These are phyloP conservation scores for Neodiprion fabricii DNA, from an alignment of 1,140 invertebrate genomes.

Conservation along the genomic window DNA sequence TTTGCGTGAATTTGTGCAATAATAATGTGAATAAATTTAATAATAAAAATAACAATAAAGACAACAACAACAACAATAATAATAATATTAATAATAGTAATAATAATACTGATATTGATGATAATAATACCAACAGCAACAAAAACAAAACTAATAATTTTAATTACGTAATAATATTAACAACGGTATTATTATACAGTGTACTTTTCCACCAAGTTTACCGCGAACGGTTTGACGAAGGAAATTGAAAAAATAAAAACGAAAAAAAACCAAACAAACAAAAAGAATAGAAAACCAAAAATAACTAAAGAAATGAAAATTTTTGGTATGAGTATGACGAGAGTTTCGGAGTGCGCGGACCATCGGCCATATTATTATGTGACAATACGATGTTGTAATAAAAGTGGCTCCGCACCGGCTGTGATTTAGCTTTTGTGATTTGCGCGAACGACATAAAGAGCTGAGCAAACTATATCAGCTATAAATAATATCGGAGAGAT, in stretches of 20 bases:
- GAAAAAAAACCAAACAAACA: constrained; percentile 7
- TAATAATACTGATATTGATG: not conserved
- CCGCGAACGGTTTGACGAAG: constrained; percentile 2
- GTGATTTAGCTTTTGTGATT: not conserved
- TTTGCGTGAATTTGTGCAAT: not conserved
- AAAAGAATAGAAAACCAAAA: not conserved
- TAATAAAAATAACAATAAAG: not conserved
- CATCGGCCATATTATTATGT: not conserved
- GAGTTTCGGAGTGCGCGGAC: constrained; percentile 2
- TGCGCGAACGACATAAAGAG: not conserved
- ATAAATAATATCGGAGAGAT: not conserved
- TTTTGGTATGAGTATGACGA: not conserved
- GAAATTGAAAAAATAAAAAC: constrained; percentile 4
- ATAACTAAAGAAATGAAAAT: not conserved
- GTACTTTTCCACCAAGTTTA: not conserved
- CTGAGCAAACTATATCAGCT: not conserved
- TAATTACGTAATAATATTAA: not conserved
- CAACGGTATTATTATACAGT: not conserved
- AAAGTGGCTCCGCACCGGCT: not conserved
- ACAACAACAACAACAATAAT: not conserved
- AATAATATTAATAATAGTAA: not conserved
- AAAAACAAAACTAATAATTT: not conserved
- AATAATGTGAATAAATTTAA: not conserved
- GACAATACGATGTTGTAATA: not conserved
- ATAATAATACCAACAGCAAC: not conserved